A percentile compares a stretch with the other conserved stretches of the same genome.
These are phyloP conservation scores for Periophthalmodon schlosseri DNA, from an alignment of 2,113 vertebrate genomes.

Conservation along the genomic window DNA sequence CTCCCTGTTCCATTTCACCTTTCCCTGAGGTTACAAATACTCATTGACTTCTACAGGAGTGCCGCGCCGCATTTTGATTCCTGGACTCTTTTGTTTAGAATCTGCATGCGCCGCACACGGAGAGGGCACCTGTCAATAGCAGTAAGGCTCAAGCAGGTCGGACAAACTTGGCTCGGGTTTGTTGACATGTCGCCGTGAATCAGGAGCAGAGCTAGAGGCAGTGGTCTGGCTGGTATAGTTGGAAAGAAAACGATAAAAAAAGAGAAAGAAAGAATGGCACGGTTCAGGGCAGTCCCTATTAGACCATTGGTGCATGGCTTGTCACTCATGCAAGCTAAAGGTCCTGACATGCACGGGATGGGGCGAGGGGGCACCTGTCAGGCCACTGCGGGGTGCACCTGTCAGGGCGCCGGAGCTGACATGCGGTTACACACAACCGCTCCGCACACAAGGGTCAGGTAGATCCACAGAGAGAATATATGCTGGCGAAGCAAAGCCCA, in stretches of 20 bases:
- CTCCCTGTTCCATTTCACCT: slow-evolving; percentile 48
- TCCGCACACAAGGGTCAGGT: slow-evolving; percentile 14
- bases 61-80: slow-evolving; percentile 19
- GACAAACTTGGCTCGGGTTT: slow-evolving; percentile 39
- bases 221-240: slow-evolving; percentile 2
- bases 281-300: slow-evolving; percentile 40
- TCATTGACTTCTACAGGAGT: slow-evolving; percentile 34
- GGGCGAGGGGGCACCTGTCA: slow-evolving; percentile 36
- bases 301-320: slow-evolving; percentile 43
- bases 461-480: background rate
- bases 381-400: slow-evolving; percentile 10
- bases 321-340: slow-evolving; percentile 49
- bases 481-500: background rate
- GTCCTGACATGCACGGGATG: slow-evolving; percentile 43
- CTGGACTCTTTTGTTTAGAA: slow-evolving; percentile 36
- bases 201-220: slow-evolving; percentile 39
- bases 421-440: slow-evolving; percentile 18
- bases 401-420: slow-evolving; percentile 37
- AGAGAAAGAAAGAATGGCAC: slow-evolving; percentile 11
- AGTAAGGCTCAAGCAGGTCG: slow-evolving; percentile 42
- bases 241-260: no score
- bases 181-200: slow-evolving; percentile 52
- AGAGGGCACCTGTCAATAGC: slow-evolving; percentile 52
- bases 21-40: slow-evolving; percentile 59
- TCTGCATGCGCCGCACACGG: slow-evolving; percentile 36